Conservation (phyloP, 2,113 vertebrate genomes). For the Colaptes auratus region DNA sequence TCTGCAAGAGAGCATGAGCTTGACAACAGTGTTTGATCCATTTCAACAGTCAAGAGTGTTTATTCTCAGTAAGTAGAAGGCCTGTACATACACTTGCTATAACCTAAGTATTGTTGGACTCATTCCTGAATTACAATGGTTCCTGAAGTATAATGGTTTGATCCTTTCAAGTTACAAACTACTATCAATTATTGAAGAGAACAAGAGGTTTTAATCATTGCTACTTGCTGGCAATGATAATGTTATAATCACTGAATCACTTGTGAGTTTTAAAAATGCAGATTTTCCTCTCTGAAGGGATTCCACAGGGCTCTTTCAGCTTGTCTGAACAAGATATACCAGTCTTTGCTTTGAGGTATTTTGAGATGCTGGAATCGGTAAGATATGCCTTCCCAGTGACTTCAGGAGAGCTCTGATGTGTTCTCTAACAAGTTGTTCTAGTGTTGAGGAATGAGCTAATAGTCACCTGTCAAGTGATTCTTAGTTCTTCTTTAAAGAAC, state of each 20-base stretch:
- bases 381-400: neutral
- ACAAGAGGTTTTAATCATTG: neutral
- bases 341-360: neutral
- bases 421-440: neutral
- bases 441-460: neutral
- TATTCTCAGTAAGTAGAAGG: neutral
- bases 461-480: neutral
- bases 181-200: neutral
- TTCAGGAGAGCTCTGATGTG: neutral
- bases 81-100: neutral
- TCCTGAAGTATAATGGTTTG: neutral
- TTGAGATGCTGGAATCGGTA: neutral
- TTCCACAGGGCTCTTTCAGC: neutral
- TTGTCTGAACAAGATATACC: neutral
- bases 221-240: neutral
- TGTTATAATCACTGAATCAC: neutral
- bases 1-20: neutral
- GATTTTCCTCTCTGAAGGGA: neutral
- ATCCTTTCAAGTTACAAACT: neutral
- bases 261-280: neutral
- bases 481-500: neutral
- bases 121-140: neutral
- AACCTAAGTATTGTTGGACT: neutral
- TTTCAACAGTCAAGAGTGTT: neutral
- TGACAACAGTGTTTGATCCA: neutral